Percentiles rank a stretch among this genome's conserved stretches.
Conservation (phyloP, 2,113 vertebrate genomes). For the Nipponia nippon region DNA sequence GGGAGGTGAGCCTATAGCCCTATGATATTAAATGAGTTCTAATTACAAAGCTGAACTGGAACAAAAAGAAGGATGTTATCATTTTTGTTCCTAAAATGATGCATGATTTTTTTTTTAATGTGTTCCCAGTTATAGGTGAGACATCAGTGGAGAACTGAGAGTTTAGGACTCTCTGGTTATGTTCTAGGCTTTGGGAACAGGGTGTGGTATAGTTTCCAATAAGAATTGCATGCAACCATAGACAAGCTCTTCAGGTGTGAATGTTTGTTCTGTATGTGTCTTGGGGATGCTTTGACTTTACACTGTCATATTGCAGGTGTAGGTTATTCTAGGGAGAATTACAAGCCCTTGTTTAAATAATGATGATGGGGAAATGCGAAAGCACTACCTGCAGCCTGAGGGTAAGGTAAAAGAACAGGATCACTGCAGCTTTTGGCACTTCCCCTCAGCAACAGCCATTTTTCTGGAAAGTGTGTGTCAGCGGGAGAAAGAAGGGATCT, state of each 20-base stretch:
- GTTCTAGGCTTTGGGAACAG: neutral
- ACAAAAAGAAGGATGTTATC: neutral
- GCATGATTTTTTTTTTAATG: neutral
- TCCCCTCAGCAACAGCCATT: neutral
- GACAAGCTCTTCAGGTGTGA: neutral
- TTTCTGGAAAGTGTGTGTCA: neutral
- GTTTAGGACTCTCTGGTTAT: neutral
- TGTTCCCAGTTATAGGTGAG: neutral
- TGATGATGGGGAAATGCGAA: rapidly evolving
- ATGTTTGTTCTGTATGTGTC: neutral
- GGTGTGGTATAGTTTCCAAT: neutral
- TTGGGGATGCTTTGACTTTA: neutral
- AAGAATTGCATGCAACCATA: neutral
- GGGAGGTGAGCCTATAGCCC: neutral
- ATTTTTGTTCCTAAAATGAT: neutral
- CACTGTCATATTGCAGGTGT: neutral
- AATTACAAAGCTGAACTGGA: neutral
- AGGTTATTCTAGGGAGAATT: neutral
- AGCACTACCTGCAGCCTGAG: neutral
- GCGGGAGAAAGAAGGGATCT: neutral
- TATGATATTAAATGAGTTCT: neutral
- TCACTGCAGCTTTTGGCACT: neutral
- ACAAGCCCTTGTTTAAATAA: neutral
- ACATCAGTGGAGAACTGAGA: neutral
- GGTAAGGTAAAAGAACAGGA: neutral